Conservation (phyloP, 2,113 vertebrate species). For the Fulica atra region DNA sequence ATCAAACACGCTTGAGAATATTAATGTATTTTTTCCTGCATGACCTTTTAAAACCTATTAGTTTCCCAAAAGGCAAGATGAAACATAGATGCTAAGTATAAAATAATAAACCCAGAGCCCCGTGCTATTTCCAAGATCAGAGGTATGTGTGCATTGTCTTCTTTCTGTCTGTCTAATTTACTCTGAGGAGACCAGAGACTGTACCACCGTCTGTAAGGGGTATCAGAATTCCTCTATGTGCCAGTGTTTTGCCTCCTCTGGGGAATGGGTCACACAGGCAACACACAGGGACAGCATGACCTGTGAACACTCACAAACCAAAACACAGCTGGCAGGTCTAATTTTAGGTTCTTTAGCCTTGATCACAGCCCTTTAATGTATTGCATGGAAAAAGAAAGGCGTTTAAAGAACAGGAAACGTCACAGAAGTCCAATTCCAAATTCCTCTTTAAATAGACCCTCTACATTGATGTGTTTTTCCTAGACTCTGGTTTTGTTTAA, state of each 20-base stretch:
- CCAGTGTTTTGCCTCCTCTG: conserved; percentile 5
- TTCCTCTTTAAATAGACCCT: conserved; percentile 60
- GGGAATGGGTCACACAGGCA: conserved; percentile 37
- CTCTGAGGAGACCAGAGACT: not conserved
- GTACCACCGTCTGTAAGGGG: not conserved
- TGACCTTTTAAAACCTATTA: not conserved
- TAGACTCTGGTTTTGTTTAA: conserved; percentile 57
- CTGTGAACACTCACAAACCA: conserved; percentile 62
- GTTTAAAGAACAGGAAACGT: conserved; percentile 65
- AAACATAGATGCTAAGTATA: not conserved
- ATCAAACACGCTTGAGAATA: not conserved
- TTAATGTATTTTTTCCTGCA: not conserved
- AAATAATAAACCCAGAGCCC: not conserved
- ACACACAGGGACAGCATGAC: conserved; percentile 23
- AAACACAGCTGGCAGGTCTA: conserved; percentile 70
- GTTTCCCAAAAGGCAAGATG: not conserved
- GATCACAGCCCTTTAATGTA: conserved; percentile 69
- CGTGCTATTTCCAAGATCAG: not conserved
- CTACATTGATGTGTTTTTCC: conserved; percentile 50
- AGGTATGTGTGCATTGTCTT: not conserved
- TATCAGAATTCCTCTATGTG: conserved; percentile 36
- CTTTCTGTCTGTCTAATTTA: not conserved
- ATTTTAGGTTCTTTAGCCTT: conserved; percentile 72
- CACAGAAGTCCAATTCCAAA: conserved; percentile 48
- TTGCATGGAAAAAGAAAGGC: conserved; percentile 54